Evolutionary conservation across 1,140 invertebrate genomes (phyloP), one percentile per base, ranked within the genome.

Genomic region (Saccostrea glomerata): DNA sequence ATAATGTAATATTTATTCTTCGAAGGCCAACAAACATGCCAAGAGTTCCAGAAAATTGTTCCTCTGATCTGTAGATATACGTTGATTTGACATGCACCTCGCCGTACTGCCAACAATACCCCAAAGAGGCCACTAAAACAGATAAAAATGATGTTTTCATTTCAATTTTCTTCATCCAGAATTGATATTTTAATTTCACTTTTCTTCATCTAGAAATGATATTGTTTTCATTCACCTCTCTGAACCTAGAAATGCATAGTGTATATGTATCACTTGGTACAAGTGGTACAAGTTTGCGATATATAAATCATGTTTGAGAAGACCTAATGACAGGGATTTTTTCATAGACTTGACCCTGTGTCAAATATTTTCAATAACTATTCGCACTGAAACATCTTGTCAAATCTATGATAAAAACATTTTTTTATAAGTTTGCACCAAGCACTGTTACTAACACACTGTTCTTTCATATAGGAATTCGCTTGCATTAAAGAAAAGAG

Each of bases 1-100:
- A 97, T 87, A 99, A 96, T 54, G 98, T 99, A 90, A 99, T 98
- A 95, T 99, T 99, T 94, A 99, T 97, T 95, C 98, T 98, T 92
- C 97, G 97, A 20, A 99, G 96, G 56, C 98, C 98, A 91, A 99
- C 97, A 93, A 97, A 97, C 30, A 98, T 97, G 15, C 98, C 98
- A 85, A 99, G 96, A 94, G 97, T 96, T 83, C 98, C 98, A 87
- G 96, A 96, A 66, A 99, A 96, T 94, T 98, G 97, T 92, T 99
- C 97, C 88, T 96, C 96, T 86, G 98, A 98, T 95, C 98, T 98
- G 87, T 98, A 98, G 91, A 97, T 97, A 96, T 99, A 99, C 56
- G 97, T 97, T 92, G 97, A 97, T 77, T 97, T 96, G 13, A 92
- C 85, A 20, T 90, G 96, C 23, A 89, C 85, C n/a, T 97, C 96